phyloP scores from a whole-genome alignment of 2,888 invertebrate species.

The Tipula helvola region DNA sequence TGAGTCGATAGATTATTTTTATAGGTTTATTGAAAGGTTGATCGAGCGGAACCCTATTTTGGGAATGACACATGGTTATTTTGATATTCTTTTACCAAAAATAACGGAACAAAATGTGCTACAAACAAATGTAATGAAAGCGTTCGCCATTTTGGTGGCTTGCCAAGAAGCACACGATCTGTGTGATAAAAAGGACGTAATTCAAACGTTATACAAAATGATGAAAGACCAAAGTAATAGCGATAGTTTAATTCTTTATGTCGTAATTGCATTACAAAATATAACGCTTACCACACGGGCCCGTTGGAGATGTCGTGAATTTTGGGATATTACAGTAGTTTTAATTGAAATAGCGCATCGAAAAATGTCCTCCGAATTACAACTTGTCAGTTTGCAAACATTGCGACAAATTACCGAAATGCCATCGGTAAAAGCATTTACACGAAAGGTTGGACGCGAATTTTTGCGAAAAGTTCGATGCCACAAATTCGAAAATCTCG shows the following conservation, averaged over 20 bases:
- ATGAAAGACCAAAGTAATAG: constrained; percentile 20
- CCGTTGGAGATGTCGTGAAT: constrained; percentile 28
- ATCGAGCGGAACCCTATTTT: constrained; percentile 23
- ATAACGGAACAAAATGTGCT: constrained; percentile 15
- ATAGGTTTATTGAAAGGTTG: constrained; percentile 26
- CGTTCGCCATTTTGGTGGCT: constrained; percentile 24
- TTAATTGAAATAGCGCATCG: constrained; percentile 22
- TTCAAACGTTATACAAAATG: constrained; percentile 14
- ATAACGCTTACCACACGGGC: constrained; percentile 24
- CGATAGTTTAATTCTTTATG: neutral
- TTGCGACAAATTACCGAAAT: constrained; percentile 27
- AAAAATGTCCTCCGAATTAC: constrained; percentile 21
- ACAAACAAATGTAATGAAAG: constrained; percentile 24
- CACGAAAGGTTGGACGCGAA: constrained; percentile 17
- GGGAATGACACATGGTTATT: constrained; percentile 26
- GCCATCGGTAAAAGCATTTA: constrained; percentile 28
- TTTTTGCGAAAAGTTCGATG: neutral
- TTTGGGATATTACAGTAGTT: constrained; percentile 23
- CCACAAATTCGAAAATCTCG: neutral
- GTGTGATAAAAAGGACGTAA: neutral
- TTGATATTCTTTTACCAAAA: constrained; percentile 25
- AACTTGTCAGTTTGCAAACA: constrained; percentile 26
- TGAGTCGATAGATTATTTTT: constrained; percentile 21
- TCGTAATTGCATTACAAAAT: constrained; percentile 23
- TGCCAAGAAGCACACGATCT: neutral